Base-by-base conservation (phyloP, 2,797 vertebrate species). In the Bradypodion pumilum region DNA sequence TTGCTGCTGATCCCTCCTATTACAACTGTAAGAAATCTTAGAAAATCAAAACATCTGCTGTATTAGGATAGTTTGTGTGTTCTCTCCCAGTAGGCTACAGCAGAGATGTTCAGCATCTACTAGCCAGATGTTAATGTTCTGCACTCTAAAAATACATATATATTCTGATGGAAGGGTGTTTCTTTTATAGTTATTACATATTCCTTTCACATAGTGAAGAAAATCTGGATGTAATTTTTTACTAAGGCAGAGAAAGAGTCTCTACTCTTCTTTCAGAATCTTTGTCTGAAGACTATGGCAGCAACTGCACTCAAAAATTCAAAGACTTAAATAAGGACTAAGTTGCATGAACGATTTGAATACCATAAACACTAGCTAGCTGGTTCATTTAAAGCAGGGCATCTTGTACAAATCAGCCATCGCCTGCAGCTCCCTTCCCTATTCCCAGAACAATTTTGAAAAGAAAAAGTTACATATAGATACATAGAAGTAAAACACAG, bases 51-150 rank as follows among this genome's bases (percentile, higher is more conserved):
- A 46, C 46, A 60, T 23, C 42, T 68, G 75, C 60, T 75, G 32
- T 3, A 25, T 29, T 75, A 85, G 29, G 44, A 52, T 66, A 27
- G 52, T 75, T 76, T 69, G 62, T 70, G 25, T 81, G 72, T 16
- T 75, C 9, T 3, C 63, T 69, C 32, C 21, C 73, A 85, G 40
- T 63, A 85, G 40, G 79, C 49, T 46, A 19, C 37, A 85, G 52
- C 63, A 74, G 40, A 44, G 40, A 76, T 70, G 74, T 59, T 81
- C 25, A 76, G 52, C 27, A 81, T 27, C 84, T 76, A 76, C 32
- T 32, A 74, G n/a, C 46, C 65, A 80, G 73, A 62, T 85, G 63
- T 75, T 60, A 46, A 7, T 52, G n/a, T 69, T 74, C 72, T 68
- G 27, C 35, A 40, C 40, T 46, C 6, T 70, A 19, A 42, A 25